phyloP scores from a whole-genome alignment of 2,888 invertebrate species.

The Sinotaia quadrata region DNA sequence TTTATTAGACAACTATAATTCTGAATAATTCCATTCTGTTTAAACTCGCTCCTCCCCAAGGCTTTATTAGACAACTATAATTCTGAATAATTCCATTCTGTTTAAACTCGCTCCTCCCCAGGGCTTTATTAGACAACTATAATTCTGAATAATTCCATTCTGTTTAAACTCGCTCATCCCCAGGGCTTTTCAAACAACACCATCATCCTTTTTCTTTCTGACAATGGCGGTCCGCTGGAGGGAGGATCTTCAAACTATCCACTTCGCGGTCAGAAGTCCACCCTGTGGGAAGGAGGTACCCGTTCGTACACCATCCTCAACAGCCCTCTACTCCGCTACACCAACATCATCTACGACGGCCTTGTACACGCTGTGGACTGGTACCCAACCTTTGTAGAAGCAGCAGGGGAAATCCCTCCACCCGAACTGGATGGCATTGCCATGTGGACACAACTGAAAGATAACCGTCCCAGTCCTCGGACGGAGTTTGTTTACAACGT shows the following conservation, averaged over 20 bases:
- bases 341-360: neutral
- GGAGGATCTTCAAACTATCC: slow-evolving; percentile 24
- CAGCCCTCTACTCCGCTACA: neutral
- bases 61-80: neutral
- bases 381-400: slow-evolving; percentile 23
- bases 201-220: slow-evolving; percentile 17
- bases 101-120: neutral
- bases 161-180: too few relatives aligned
- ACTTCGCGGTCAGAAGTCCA: slow-evolving; percentile 18
- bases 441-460: slow-evolving; percentile 15
- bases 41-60: too few relatives aligned
- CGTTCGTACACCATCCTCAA: slow-evolving; percentile 13
- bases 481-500: slow-evolving; percentile 22
- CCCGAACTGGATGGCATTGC: slow-evolving; percentile 11
- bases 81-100: too few relatives aligned
- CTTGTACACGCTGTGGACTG: slow-evolving; percentile 22
- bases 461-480: slow-evolving; percentile 1
- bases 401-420: slow-evolving; percentile 16
- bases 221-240: slow-evolving; percentile 19
- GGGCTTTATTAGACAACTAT: neutral
- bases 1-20: too few relatives aligned
- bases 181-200: slow-evolving; percentile 21
- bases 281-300: slow-evolving; percentile 26
- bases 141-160: too few relatives aligned
- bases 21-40: too few relatives aligned